Evolutionary conservation across 2,888 invertebrate species (phyloP).

Genomic region (Zonitis immaculata): DNA sequence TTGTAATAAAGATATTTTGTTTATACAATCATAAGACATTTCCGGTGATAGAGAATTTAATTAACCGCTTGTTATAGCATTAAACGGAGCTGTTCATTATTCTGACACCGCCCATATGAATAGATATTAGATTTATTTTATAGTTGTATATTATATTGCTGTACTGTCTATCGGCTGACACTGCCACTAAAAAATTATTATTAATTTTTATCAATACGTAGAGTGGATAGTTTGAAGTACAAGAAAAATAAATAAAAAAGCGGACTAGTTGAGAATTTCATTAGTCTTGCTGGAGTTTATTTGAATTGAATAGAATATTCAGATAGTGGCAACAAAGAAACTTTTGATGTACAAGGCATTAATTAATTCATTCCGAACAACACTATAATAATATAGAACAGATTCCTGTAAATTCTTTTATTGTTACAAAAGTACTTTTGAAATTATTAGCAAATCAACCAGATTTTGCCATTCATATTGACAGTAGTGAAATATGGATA

Average conservation of each 20-base stretch:
- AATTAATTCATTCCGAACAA: background rate
- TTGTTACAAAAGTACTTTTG: too few species aligned
- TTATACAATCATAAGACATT: too few species aligned
- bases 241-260: too few species aligned
- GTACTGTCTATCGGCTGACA: too few species aligned
- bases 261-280: background rate
- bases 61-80: conserved; percentile 28
- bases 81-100: conserved; percentile 30
- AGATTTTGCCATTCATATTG: too few species aligned
- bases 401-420: background rate
- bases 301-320: background rate
- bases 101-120: conserved; percentile 27
- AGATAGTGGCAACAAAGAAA: background rate
- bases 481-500: too few species aligned
- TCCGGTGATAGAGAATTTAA: conserved; percentile 27
- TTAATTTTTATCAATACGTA: too few species aligned
- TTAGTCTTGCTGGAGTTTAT: background rate
- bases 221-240: too few species aligned
- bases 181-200: too few species aligned
- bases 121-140: conserved; percentile 25
- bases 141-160: conserved; percentile 9
- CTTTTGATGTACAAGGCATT: background rate
- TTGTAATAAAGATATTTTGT: too few species aligned
- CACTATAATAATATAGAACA: background rate
- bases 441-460: too few species aligned